Percentiles rank a stretch among this genome's conserved stretches.
Evolutionary conservation across 1,140 invertebrate species (phyloP).

Genomic region (Drosophila nigrodunni): DNA sequence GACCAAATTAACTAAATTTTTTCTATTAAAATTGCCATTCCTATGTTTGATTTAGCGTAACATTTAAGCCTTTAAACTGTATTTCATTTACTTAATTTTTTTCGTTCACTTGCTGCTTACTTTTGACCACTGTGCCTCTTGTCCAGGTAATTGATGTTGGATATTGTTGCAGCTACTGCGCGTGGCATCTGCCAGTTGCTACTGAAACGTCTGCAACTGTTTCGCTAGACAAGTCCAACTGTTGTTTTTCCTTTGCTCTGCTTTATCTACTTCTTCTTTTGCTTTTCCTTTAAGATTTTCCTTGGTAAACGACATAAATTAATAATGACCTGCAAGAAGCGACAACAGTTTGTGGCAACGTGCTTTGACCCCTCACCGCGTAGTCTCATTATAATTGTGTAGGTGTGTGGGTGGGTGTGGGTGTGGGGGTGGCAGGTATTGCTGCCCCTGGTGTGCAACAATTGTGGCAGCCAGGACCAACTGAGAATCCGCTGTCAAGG

Average conservation of each 20-base stretch:
- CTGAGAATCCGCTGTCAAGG: slow-evolving; percentile 34
- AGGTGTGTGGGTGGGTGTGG: not conserved
- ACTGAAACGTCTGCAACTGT: slow-evolving; percentile 32
- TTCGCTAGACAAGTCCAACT: slow-evolving; percentile 20
- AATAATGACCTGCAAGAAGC: slow-evolving; percentile 48
- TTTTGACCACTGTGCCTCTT: slow-evolving; percentile 10
- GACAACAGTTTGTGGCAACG: slow-evolving; percentile 42
- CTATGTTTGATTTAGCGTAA: no score
- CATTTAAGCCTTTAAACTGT: no score
- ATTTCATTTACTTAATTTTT: no score
- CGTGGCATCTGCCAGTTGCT: slow-evolving; percentile 5
- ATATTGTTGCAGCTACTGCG: slow-evolving; percentile 52
- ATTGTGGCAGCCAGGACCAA: slow-evolving; percentile 14
- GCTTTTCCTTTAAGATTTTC: slow-evolving; percentile 15
- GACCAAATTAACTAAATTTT: no score
- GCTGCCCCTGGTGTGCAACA: slow-evolving; percentile 33
- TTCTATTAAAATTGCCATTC: no score
- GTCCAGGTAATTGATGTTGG: slow-evolving; percentile 49
- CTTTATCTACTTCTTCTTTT: not conserved
- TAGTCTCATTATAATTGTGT: slow-evolving; percentile 30
- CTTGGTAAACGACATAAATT: slow-evolving; percentile 50
- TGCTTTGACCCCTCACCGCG: slow-evolving; percentile 26
- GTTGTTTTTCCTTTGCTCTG: not conserved
- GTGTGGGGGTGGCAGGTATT: not conserved
- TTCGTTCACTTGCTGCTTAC: not conserved